Percentiles rank a stretch among this genome's conserved stretches.
These are phyloP conservation scores for Euschistus heros DNA, from an alignment of 1,140 invertebrate genomes.

Conservation along the genomic window DNA sequence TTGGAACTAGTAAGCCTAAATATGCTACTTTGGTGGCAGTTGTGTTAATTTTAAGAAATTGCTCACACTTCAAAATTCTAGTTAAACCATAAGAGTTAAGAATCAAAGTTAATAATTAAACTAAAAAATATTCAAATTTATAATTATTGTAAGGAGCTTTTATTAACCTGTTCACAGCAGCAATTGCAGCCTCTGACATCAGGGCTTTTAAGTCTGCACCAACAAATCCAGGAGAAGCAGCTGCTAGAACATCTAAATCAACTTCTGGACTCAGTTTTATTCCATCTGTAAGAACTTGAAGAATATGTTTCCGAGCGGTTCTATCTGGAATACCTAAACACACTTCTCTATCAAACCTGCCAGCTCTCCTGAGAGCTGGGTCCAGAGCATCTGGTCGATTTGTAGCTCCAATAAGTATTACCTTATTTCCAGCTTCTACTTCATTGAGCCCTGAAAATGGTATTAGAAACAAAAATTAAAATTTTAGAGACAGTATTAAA, in stretches of 20 bases:
- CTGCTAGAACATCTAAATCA: conserved; percentile 59
- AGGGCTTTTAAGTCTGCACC: conserved; percentile 87
- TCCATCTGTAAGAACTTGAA: conserved; percentile 55
- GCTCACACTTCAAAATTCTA: too few species aligned
- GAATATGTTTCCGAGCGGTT: conserved; percentile 60
- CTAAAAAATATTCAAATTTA: too few species aligned
- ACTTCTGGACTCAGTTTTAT: conserved; percentile 58
- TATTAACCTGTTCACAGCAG: conserved; percentile 57
- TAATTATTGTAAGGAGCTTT: too few species aligned
- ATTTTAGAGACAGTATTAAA: too few species aligned
- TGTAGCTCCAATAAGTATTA: conserved; percentile 89
- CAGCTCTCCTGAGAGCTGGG: conserved; percentile 80
- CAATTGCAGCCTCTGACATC: conserved; percentile 73
- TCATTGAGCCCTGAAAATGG: neutral
- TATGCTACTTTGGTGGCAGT: too few species aligned
- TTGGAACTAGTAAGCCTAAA: too few species aligned
- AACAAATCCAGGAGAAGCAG: conserved; percentile 89
- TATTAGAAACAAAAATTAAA: too few species aligned
- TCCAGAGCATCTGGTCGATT: conserved; percentile 89
- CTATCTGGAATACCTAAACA: conserved; percentile 85
- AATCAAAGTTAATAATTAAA: too few species aligned
- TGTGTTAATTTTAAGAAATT: too few species aligned
- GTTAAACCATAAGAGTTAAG: too few species aligned
- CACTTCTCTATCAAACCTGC: conserved; percentile 88
- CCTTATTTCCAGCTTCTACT: conserved; percentile 38